Evolutionary conservation across 2,888 invertebrate species (phyloP).

Genomic region (Capitulum mitella): DNA sequence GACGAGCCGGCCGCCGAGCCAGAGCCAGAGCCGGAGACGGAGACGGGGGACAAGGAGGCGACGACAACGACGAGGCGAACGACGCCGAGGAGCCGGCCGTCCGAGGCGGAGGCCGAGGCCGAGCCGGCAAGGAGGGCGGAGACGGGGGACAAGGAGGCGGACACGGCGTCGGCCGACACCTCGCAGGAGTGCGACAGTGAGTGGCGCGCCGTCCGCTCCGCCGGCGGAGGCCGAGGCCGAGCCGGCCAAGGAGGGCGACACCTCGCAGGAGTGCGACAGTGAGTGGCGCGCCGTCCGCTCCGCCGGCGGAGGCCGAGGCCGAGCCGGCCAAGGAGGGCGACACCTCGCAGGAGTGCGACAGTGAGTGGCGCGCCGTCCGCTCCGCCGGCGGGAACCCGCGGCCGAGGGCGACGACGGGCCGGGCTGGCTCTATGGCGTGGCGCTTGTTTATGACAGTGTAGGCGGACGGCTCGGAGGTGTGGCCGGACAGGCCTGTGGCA

Average conservation of each 20-base stretch:
- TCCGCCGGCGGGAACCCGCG: too few species aligned
- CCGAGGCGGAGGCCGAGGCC: slow-evolving; percentile 26
- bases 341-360: background rate
- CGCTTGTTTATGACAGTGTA: too few species aligned
- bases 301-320: too few species aligned
- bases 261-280: background rate
- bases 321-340: background rate
- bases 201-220: background rate
- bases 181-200: slow-evolving; percentile 8
- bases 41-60: slow-evolving; percentile 16
- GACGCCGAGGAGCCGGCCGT: too few species aligned
- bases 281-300: background rate
- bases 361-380: background rate
- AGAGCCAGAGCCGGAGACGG: background rate
- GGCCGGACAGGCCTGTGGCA: too few species aligned
- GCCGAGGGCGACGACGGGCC: too few species aligned
- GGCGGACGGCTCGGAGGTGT: too few species aligned
- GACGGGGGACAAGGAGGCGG: slow-evolving; percentile 1
- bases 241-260: background rate
- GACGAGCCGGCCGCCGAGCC: background rate
- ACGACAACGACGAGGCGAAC: background rate
- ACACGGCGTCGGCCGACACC: background rate
- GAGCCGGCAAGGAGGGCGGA: background rate
- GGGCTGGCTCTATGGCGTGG: too few species aligned
- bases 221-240: background rate